Percentiles rank a stretch among this genome's conserved stretches.
These are phyloP conservation scores for Nilaparvata lugens DNA, from an alignment of 1,140 invertebrate genomes.

Conservation along the genomic window DNA sequence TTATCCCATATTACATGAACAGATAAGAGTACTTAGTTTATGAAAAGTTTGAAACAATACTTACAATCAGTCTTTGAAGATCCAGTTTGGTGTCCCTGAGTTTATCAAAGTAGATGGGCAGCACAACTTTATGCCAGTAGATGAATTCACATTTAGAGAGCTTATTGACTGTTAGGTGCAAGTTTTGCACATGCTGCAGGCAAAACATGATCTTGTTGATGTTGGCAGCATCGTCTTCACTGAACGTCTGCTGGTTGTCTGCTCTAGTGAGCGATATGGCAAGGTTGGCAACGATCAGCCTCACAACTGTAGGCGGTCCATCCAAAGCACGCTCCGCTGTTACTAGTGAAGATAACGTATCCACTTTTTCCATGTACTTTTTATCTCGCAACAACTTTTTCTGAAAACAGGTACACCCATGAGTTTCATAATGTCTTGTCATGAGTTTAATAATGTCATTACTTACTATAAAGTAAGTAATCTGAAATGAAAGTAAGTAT, in stretches of 20 bases:
- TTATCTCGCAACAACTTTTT: slow-evolving; percentile 44
- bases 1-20: no score
- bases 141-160: slow-evolving; percentile 66
- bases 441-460: no score
- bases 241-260: slow-evolving; percentile 43
- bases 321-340: slow-evolving; percentile 60
- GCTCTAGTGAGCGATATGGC: slow-evolving; percentile 53
- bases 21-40: no score
- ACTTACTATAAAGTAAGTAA: no score
- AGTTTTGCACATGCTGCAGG: slow-evolving; percentile 50
- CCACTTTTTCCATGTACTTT: slow-evolving; percentile 50
- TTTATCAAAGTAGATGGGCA: slow-evolving; percentile 66
- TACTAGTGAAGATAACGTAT: slow-evolving; percentile 60
- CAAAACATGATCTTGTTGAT: slow-evolving; percentile 47
- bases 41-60: slow-evolving; percentile 22
- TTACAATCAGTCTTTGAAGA: slow-evolving; percentile 48
- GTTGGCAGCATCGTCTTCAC: slow-evolving; percentile 41
- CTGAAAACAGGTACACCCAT: no score
- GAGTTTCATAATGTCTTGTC: no score
- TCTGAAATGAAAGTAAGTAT: no score
- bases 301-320: slow-evolving; percentile 55
- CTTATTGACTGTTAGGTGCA: slow-evolving; percentile 46
- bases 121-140: slow-evolving; percentile 72
- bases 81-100: slow-evolving; percentile 52
- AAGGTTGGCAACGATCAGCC: slow-evolving; percentile 53